Evolutionary conservation across 2,888 invertebrate species (phyloP).

Genomic region (Cynaeus angustus): DNA sequence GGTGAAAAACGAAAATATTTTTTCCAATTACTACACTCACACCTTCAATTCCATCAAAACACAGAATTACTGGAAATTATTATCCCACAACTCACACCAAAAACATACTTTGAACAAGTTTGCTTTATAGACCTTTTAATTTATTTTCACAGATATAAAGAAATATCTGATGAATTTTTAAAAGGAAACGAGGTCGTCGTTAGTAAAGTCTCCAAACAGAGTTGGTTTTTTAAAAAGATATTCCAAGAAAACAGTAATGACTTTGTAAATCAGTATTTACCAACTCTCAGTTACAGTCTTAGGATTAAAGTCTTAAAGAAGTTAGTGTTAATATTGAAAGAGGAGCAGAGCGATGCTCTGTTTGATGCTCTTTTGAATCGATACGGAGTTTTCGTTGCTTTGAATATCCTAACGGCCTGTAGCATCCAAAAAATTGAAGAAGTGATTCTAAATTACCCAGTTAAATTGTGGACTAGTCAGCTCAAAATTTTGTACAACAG

Average conservation of each 20-base stretch:
- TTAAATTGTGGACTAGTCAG: conserved; percentile 22
- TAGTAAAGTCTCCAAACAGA: conserved; percentile 18
- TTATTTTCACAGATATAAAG: conserved; percentile 8
- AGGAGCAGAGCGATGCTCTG: conserved; percentile 4
- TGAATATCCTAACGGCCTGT: conserved; percentile 10
- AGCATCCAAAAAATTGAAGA: conserved; percentile 17
- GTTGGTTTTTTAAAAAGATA: conserved; percentile 19
- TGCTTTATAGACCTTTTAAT: conserved; percentile 18
- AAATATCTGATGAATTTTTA: conserved; percentile 12
- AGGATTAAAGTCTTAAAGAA: conserved; percentile 27
- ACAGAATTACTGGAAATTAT: not conserved
- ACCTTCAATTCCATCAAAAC: not conserved
- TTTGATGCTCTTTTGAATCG: conserved; percentile 15
- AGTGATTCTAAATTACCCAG: conserved; percentile 2
- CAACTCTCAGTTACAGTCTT: conserved; percentile 16
- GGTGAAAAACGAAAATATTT: conserved; percentile 7
- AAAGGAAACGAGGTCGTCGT: conserved; percentile 17
- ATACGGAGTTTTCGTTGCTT: conserved; percentile 15
- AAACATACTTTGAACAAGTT: conserved; percentile 12
- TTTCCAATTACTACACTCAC: conserved; percentile 1
- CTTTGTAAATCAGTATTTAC: conserved; percentile 10
- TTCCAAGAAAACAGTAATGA: not conserved
- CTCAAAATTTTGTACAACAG: conserved; percentile 24
- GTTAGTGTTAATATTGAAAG: not conserved
- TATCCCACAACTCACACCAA: not conserved